Percentiles rank a stretch among this genome's conserved stretches.
Conservation (phyloP, 1,140 invertebrate species). For the Campoletis sonorensis region DNA sequence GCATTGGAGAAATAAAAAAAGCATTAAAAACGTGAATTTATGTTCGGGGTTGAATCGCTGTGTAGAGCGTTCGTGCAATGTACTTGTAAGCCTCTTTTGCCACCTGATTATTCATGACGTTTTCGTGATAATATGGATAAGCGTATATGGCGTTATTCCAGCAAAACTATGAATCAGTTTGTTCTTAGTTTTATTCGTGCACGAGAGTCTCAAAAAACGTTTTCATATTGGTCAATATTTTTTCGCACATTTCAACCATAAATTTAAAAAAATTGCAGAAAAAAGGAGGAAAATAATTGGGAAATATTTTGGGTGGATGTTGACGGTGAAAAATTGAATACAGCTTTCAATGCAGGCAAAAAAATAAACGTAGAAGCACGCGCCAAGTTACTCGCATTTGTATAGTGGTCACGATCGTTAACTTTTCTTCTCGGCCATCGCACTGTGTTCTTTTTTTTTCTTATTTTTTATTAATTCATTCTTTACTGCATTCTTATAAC, state of each 20-base stretch:
- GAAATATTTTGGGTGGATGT: no score
- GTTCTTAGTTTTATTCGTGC: no score
- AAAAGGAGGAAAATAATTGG: not conserved
- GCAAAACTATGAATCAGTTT: not conserved
- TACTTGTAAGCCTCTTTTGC: not conserved
- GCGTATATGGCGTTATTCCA: constrained; percentile 16
- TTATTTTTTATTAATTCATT: constrained; percentile 13
- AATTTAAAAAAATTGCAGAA: no score
- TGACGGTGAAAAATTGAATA: no score
- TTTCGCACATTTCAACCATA: no score
- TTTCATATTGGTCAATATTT: no score
- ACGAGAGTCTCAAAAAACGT: no score
- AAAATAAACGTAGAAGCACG: not conserved
- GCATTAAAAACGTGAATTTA: constrained; percentile 24
- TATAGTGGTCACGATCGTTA: constrained; percentile 13
- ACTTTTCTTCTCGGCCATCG: constrained; percentile 21
- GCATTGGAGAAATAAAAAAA: not conserved
- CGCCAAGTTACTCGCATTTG: not conserved
- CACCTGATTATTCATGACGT: not conserved
- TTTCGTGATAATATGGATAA: not conserved
- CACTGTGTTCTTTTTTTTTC: not conserved
- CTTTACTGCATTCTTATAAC: constrained; percentile 11
- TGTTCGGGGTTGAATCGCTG: not conserved
- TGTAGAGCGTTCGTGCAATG: not conserved
- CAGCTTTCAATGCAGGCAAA: no score